phyloP scores from a whole-genome alignment of 2,113 vertebrate species.

The Phainopepla nitens region DNA sequence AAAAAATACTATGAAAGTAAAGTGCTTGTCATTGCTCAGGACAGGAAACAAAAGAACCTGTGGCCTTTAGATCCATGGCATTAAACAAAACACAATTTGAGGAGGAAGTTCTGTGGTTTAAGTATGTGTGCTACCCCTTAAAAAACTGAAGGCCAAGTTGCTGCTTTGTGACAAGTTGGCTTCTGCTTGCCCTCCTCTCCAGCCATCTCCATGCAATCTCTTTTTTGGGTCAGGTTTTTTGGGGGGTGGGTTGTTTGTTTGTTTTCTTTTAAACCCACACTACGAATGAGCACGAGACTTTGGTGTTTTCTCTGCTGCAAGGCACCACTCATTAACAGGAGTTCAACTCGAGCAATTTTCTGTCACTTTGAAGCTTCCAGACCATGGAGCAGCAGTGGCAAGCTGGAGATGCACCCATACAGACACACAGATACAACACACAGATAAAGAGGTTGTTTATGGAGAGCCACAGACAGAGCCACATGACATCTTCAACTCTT shows the following conservation, averaged over 20 bases:
- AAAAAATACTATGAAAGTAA: slow-evolving; percentile 65
- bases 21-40: slow-evolving; percentile 72
- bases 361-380: slow-evolving; percentile 15
- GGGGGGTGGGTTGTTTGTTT: neutral
- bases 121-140: neutral
- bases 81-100: neutral
- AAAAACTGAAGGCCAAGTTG: slow-evolving; percentile 18
- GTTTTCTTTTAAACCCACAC: neutral
- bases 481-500: neutral
- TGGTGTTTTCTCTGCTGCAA: slow-evolving; percentile 54
- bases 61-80: slow-evolving; percentile 67
- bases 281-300: slow-evolving; percentile 25
- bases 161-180: neutral
- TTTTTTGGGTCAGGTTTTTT: neutral
- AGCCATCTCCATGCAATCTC: neutral
- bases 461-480: slow-evolving; percentile 52
- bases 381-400: slow-evolving; percentile 35
- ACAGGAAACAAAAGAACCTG: slow-evolving; percentile 55
- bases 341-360: neutral
- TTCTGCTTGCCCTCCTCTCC: neutral
- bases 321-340: slow-evolving; percentile 32
- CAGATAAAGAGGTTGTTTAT: neutral
- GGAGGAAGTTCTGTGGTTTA: neutral
- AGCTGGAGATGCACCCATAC: neutral
- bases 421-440: slow-evolving; percentile 20